Evolutionary conservation across 2,113 vertebrate genomes (phyloP), one percentile per base, ranked within the genome.

Genomic region (Rallus limicola): DNA sequence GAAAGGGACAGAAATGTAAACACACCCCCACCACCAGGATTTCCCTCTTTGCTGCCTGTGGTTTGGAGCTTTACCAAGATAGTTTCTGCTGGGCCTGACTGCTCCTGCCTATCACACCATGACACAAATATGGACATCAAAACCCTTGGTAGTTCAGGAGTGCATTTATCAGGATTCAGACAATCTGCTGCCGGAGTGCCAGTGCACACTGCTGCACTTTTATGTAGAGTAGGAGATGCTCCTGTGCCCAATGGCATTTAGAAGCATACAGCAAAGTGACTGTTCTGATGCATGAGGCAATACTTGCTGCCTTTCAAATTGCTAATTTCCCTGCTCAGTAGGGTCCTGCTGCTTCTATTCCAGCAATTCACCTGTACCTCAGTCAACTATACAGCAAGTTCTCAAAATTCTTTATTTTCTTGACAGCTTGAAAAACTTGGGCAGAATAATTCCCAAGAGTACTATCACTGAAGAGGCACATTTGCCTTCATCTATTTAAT

Each of bases 71-170:
- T 86, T 38, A n/a, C 18, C 18, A 40, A 33, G 7, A 23, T 7
- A 33, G 9, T 16, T 91, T 42, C 25, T 76, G 59, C 63, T 56
- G 48, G 67, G n/a, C 28, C 29, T 75, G 18, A 40, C 59, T 72
- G 24, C 15, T 65, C 25, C 86, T 86, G 36, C 50, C 64, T 11
- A 0, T 40, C 64, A 8, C n/a, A 50, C 10, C 33, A 16, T 23
- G 38, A 12, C 21, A 25, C 31, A 17, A 34, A 26, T 5, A 40
- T 0, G 2, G 44, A 46, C 1, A 0, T 17, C 38, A 33, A 71
- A 77, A 42, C 5, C 15, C 18, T 14, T 11, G 11, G 6, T 2
- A 15, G 15, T 15, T 44, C 50, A 24, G 40, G 16, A 19, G 8
- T 77, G 20, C 19, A 5, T 28, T 77, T 62, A 34, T 26, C 14